A percentile compares a stretch with the other conserved stretches of the same genome.
Evolutionary conservation across 2,888 invertebrate genomes (phyloP).

Genomic region (Macrosiphum euphorbiae): DNA sequence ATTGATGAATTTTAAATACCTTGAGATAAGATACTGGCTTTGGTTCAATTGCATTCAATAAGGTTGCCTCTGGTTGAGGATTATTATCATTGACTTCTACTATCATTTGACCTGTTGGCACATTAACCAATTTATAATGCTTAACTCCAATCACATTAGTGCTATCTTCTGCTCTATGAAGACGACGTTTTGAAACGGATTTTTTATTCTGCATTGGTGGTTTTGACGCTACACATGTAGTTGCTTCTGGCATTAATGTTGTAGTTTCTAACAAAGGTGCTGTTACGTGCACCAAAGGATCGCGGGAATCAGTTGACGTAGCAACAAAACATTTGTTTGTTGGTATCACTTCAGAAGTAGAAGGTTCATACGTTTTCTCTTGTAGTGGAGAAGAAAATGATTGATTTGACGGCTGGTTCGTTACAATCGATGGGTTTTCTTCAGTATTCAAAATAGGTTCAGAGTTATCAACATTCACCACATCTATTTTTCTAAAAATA

Average conservation of each 20-base stretch:
- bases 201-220: too few species aligned
- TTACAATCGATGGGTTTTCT: not conserved
- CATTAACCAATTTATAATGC: too few species aligned
- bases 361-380: not conserved
- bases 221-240: too few species aligned
- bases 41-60: too few species aligned
- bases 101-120: not conserved
- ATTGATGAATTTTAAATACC: not conserved
- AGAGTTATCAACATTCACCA: not conserved
- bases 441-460: too few species aligned
- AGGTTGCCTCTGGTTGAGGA: not conserved
- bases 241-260: too few species aligned
- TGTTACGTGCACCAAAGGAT: not conserved
- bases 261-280: not conserved
- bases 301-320: not conserved
- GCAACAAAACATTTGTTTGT: not conserved
- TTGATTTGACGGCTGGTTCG: not conserved
- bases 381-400: conserved; percentile 4
- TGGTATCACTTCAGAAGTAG: not conserved
- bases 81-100: not conserved
- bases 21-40: not conserved
- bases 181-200: too few species aligned
- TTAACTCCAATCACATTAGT: too few species aligned
- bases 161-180: too few species aligned
- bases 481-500: conserved; percentile 28